These are phyloP conservation scores for Aromia moschata DNA, from an alignment of 2,888 invertebrate genomes.

Conservation along the genomic window DNA sequence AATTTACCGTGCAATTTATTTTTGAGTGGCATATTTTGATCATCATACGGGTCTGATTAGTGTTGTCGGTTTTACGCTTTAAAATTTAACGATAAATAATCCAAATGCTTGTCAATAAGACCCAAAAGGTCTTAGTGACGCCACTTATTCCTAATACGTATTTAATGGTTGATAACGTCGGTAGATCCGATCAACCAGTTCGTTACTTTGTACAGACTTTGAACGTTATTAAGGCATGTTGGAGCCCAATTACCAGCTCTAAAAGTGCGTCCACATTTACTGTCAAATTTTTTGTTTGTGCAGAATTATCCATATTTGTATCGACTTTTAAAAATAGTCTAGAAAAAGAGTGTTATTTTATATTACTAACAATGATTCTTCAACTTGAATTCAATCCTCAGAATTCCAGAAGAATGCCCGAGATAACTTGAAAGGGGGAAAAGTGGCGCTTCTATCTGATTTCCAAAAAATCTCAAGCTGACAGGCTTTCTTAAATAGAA, in stretches of 20 bases:
- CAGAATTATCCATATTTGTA: too few species aligned
- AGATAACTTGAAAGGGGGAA: too few species aligned
- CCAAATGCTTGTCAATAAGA: slow-evolving; percentile 14
- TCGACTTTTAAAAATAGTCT: too few species aligned
- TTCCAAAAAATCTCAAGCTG: too few species aligned
- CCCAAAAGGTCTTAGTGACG: slow-evolving; percentile 13
- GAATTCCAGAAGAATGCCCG: too few species aligned
- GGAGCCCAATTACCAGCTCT: not conserved
- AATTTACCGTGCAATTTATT: slow-evolving; percentile 4
- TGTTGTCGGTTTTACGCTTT: slow-evolving; percentile 20
- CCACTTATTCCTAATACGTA: slow-evolving; percentile 26
- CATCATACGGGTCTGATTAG: slow-evolving; percentile 1
- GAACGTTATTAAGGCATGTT: not conserved
- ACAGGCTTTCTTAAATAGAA: not conserved
- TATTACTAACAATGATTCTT: too few species aligned
- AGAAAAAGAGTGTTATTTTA: too few species aligned
- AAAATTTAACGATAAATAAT: slow-evolving; percentile 20
- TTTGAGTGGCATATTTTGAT: slow-evolving; percentile 18
- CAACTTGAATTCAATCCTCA: too few species aligned
- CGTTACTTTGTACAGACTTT: slow-evolving; percentile 8
- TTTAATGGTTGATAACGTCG: slow-evolving; percentile 22
- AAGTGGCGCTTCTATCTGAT: slow-evolving; percentile 2
- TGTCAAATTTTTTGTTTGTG: too few species aligned
- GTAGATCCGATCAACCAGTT: slow-evolving; percentile 15
- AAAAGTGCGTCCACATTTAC: too few species aligned